A percentile compares a stretch with the other conserved stretches of the same genome.
Conservation (phyloP, 2,797 vertebrate species). For the Cirrhinus molitorella region DNA sequence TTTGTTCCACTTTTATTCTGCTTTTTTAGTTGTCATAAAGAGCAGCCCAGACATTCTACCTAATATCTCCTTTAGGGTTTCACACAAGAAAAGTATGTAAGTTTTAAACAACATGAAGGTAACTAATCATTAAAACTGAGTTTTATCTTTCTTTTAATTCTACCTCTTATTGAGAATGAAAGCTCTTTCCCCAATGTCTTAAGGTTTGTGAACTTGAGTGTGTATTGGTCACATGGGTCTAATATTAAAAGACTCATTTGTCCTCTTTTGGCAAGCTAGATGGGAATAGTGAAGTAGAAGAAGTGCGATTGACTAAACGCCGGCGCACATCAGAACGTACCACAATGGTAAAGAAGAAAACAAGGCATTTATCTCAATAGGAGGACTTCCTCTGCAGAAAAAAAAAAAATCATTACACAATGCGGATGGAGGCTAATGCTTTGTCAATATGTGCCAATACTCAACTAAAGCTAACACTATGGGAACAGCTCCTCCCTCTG, state of each 20-base stretch:
- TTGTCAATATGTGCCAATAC: conserved; percentile 50
- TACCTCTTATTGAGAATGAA: background rate
- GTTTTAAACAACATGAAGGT: background rate
- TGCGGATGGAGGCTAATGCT: conserved; percentile 50
- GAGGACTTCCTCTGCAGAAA: conserved; percentile 51
- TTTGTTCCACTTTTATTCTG: background rate
- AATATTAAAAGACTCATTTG: conserved; percentile 48
- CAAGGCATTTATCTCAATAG: conserved; percentile 62
- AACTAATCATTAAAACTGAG: background rate
- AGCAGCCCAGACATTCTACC: background rate
- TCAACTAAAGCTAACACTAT: conserved; percentile 28
- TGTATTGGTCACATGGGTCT: conserved; percentile 25
- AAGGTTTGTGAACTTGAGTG: conserved; percentile 3
- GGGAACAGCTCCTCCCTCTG: conserved; percentile 39
- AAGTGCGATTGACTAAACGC: conserved; percentile 61
- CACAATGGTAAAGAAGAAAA: conserved; percentile 54
- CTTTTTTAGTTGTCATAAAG: no score
- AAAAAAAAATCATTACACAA: conserved; percentile 50
- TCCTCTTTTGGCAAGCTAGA: conserved; percentile 54
- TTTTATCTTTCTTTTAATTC: background rate
- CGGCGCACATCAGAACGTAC: conserved; percentile 59
- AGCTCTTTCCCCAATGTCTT: background rate
- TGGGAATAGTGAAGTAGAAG: conserved; percentile 58
- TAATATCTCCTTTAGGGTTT: background rate
- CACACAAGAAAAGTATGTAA: background rate